Percentiles rank a stretch among this genome's conserved stretches.
These are phyloP conservation scores for Phenganax stokvisi DNA, from an alignment of 92 coral and sea anemone genomes.

Conservation along the genomic window DNA sequence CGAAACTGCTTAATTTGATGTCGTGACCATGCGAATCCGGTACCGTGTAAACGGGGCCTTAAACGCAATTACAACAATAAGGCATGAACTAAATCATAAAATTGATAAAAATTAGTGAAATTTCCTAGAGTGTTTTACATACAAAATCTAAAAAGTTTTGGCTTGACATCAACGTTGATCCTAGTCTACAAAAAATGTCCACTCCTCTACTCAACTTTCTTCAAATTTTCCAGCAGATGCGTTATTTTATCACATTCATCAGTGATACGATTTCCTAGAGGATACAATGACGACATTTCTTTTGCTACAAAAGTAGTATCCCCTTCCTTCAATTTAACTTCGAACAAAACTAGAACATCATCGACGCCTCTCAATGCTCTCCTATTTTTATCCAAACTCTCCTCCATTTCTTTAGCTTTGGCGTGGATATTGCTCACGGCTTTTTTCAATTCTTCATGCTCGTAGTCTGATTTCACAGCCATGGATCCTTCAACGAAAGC, in stretches of 20 bases:
- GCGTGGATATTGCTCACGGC: not conserved
- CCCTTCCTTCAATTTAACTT: not conserved
- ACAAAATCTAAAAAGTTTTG: too few relatives aligned
- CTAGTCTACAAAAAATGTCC: not conserved
- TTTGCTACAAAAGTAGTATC: not conserved
- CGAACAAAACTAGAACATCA: slow-evolving; percentile 4
- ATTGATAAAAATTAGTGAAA: too few relatives aligned
- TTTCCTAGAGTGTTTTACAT: too few relatives aligned
- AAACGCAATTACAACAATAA: too few relatives aligned
- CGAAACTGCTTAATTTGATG: too few relatives aligned
- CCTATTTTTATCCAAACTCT: slow-evolving; percentile 8
- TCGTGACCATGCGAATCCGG: too few relatives aligned
- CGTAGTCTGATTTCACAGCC: slow-evolving; percentile 17
- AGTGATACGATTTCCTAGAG: not conserved
- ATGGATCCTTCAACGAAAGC: not conserved
- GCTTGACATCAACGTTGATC: too few relatives aligned
- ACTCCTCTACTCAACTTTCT: not conserved
- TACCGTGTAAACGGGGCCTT: too few relatives aligned
- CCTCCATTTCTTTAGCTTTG: slow-evolving; percentile 14
- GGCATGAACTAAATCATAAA: too few relatives aligned
- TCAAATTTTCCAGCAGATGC: not conserved
- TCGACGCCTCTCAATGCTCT: slow-evolving; percentile 15
- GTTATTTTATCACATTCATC: slow-evolving; percentile 11
- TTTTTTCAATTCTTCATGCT: slow-evolving; percentile 12
- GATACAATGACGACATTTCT: not conserved